Evolutionary conservation across 2,888 invertebrate genomes (phyloP), one percentile per base, ranked within the genome.

Genomic region (Polydrusus tereticollis): DNA sequence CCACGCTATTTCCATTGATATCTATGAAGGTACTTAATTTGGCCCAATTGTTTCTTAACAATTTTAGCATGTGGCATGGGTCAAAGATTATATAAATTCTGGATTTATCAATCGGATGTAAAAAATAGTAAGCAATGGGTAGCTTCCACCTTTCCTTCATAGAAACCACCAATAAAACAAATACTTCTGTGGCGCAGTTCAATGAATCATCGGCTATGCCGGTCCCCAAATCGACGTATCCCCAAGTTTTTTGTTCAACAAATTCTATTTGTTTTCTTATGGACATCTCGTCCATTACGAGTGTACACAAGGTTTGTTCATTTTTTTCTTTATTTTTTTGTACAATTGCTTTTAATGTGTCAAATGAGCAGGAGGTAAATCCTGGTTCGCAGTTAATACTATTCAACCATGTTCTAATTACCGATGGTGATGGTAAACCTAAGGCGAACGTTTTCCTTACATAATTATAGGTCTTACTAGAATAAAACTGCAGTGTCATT

Each of bases 131-230:
- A n/a, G 74, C 77, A 36, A 80, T 67, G 12, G 78, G 78, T 21
- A 80, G 52, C 67, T 80, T 80, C 78, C 78, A 77, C 26, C 73
- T 50, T 8, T 20, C 50, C 65, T 77, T 74, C 12, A 72, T 50
- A 33, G 74, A 63, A 41, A 78, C 78, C 8, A 79, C 75, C 76
- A 76, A 69, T 12, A 78, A 14, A 8, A 77, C 77, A 10, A 78
- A 52, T 6, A 73, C 79, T 63, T 79, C 74, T 21, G 58, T 74
- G 7, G 79, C 78, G 33, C 26, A 60, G 21, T 71, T 21, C 14
- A 72, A 16, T 10, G 64, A 36, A 36, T 71, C 66, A 62, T 63
- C 62, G 10, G 67, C 64, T 4, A 52, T 62, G 18, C 36, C 57
- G 12, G 58, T 57, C 16, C 75, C 74, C 8, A 75, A 36, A 62